These are phyloP conservation scores for Agonopterix heracliana DNA, from an alignment of 2,888 invertebrate genomes.

Conservation along the genomic window DNA sequence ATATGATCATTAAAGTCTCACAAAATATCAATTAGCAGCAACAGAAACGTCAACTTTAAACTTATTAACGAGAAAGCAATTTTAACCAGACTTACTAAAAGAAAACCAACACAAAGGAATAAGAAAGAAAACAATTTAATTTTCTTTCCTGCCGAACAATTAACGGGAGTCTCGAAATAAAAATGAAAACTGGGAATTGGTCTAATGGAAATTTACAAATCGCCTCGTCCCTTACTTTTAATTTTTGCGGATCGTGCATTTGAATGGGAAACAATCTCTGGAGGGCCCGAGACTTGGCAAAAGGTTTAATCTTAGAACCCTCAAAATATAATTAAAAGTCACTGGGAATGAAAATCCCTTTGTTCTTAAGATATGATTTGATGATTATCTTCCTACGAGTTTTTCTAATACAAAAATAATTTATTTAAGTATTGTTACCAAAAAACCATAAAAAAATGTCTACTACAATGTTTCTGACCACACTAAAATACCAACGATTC, in stretches of 20 bases:
- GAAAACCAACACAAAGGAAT: slow-evolving; percentile 34
- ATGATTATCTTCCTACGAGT: too few relatives aligned
- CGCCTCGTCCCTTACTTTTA: slow-evolving; percentile 10
- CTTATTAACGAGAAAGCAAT: slow-evolving; percentile 31
- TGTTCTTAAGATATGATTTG: too few relatives aligned
- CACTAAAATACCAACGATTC: too few relatives aligned
- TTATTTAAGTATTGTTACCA: too few relatives aligned
- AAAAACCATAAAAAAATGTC: too few relatives aligned
- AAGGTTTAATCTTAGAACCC: neutral
- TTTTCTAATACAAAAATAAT: too few relatives aligned
- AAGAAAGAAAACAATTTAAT: slow-evolving; percentile 50
- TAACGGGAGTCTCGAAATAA: slow-evolving; percentile 29
- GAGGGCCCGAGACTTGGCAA: neutral
- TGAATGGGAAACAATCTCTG: neutral
- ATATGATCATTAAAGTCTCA: too few relatives aligned
- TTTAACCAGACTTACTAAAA: slow-evolving; percentile 36
- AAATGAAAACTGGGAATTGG: slow-evolving; percentile 23
- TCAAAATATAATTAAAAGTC: neutral
- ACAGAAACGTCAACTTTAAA: slow-evolving; percentile 20
- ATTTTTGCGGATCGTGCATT: slow-evolving; percentile 7
- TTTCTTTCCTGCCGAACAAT: slow-evolving; percentile 33
- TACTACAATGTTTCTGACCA: too few relatives aligned
- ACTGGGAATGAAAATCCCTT: too few relatives aligned
- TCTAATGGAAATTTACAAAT: slow-evolving; percentile 20
- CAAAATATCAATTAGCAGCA: neutral